phyloP scores from a whole-genome alignment of 2,888 invertebrate genomes.

The Mamestra brassicae region DNA sequence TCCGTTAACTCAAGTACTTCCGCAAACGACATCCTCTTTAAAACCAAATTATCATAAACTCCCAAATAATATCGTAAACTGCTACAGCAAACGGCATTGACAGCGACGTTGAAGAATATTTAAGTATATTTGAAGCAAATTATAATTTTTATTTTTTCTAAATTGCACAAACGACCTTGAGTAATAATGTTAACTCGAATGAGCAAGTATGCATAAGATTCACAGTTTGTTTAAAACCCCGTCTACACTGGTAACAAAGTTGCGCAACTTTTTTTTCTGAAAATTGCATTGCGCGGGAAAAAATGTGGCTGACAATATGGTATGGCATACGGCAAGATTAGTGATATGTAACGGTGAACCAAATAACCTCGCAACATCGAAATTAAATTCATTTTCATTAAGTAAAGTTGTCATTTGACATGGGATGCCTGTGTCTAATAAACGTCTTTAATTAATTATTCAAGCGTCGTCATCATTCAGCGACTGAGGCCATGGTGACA shows the following conservation, averaged over 20 bases:
- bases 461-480: too few relatives aligned
- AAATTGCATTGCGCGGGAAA: neutral
- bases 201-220: slow-evolving; percentile 56
- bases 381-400: neutral
- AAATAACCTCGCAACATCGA: neutral
- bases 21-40: slow-evolving; percentile 9
- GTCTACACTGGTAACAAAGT: neutral
- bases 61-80: slow-evolving; percentile 10
- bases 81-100: slow-evolving; percentile 35
- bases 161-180: slow-evolving; percentile 58
- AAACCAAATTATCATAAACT: slow-evolving; percentile 27
- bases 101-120: slow-evolving; percentile 12
- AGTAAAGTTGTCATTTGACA: too few relatives aligned
- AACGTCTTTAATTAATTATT: too few relatives aligned
- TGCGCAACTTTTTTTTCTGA: neutral
- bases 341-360: too few relatives aligned
- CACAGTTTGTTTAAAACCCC: slow-evolving; percentile 45
- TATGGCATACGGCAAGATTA: too few relatives aligned
- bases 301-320: neutral
- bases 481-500: too few relatives aligned
- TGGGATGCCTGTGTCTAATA: too few relatives aligned
- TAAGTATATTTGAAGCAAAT: slow-evolving; percentile 37
- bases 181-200: slow-evolving; percentile 45
- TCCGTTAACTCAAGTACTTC: slow-evolving; percentile 12
- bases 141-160: slow-evolving; percentile 44